These are phyloP conservation scores for Cromileptes altivelis DNA, from an alignment of 2,113 vertebrate genomes.

Conservation along the genomic window DNA sequence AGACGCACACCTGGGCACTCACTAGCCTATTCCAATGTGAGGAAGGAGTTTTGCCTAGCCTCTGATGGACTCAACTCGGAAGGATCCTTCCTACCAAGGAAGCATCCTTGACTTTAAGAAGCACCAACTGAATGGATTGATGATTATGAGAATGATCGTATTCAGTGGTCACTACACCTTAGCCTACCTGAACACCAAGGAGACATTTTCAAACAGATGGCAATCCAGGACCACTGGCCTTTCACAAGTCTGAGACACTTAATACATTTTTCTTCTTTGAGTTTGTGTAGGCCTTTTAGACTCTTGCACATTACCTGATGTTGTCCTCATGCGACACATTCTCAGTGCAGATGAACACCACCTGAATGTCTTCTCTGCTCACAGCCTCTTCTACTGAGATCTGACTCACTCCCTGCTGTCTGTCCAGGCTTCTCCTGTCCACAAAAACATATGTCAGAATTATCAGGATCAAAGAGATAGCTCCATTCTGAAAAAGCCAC, in stretches of 20 bases:
- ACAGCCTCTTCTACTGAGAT: constrained; percentile 89
- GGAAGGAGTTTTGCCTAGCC: too few relatives aligned
- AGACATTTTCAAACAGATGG: neutral
- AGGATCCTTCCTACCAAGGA: too few relatives aligned
- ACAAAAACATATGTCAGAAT: neutral
- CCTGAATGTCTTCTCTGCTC: constrained; percentile 86
- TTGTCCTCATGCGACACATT: constrained; percentile 89
- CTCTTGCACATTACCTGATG: constrained; percentile 85
- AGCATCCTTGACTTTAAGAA: too few relatives aligned
- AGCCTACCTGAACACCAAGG: neutral
- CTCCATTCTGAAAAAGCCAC: too few relatives aligned
- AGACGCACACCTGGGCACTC: too few relatives aligned
- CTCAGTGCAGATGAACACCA: constrained; percentile 93
- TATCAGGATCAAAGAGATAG: neutral
- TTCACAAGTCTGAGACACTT: too few relatives aligned
- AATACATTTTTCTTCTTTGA: neutral
- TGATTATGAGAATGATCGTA: too few relatives aligned
- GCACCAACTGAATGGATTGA: too few relatives aligned
- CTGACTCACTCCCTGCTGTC: constrained; percentile 86
- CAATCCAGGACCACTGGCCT: neutral
- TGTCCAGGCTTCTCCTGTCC: constrained; percentile 86
- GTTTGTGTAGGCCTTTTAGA: neutral
- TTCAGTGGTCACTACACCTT: too few relatives aligned
- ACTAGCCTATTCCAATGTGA: too few relatives aligned
- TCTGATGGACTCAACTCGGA: too few relatives aligned